Evolutionary conservation across 2,888 invertebrate species (phyloP).

Genomic region (Mythimna lalbum): DNA sequence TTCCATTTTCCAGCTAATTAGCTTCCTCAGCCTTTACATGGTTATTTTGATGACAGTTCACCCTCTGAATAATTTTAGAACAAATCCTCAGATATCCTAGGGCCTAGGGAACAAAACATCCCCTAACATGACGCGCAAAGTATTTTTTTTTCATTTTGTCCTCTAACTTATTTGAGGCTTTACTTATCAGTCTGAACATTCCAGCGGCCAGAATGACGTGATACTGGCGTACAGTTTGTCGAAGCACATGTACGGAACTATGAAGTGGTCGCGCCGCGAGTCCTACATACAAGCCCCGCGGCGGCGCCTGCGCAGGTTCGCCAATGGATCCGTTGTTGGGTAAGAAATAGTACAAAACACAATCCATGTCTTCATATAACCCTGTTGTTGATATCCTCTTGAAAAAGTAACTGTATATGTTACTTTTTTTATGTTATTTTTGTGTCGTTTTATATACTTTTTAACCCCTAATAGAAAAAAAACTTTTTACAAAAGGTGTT

Average conservation of each 20-base stretch:
- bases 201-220: slow-evolving; percentile 78
- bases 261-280: slow-evolving; percentile 72
- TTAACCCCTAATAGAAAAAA: too few relatives aligned
- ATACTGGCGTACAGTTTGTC: slow-evolving; percentile 70
- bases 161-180: background rate
- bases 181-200: background rate
- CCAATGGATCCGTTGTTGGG: slow-evolving; percentile 70
- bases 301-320: slow-evolving; percentile 54
- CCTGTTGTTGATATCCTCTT: background rate
- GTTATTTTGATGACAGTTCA: background rate
- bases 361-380: background rate
- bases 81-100: background rate
- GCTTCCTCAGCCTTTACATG: background rate
- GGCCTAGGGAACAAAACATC: too few relatives aligned
- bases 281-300: slow-evolving; percentile 68
- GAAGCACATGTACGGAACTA: slow-evolving; percentile 67
- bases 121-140: too few relatives aligned
- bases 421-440: too few relatives aligned
- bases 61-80: background rate
- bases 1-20: background rate
- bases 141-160: too few relatives aligned
- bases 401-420: too few relatives aligned
- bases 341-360: slow-evolving; percentile 53
- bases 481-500: too few relatives aligned
- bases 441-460: too few relatives aligned